Base-by-base conservation (phyloP, 1,140 invertebrate species). In the Neuroterus valhalla region DNA sequence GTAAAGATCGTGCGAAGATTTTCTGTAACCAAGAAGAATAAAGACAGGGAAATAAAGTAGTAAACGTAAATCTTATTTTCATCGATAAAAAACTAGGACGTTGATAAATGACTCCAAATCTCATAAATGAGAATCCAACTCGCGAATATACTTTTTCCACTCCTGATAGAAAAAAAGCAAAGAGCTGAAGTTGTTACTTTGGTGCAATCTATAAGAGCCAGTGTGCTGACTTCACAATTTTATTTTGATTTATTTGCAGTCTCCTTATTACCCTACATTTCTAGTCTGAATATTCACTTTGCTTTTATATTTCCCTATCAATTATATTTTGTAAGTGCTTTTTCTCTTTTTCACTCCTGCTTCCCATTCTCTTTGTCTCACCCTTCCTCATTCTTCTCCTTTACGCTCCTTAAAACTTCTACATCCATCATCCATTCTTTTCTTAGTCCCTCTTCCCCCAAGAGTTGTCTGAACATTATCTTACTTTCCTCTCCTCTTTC, bases 101-200 rank as follows among this genome's bases (percentile, higher is more conserved):
- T 62, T 62, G 55, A 62, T 62, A 62, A 62, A 62, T 62, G 55
- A 62, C 55, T 62, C 23, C 31, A 62, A 62, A 62, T 62, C 55
- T 62, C 55, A 62, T 62, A 62, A 62, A 62, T 62, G 55, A 62
- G 55, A 62, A 62, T 62, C 55, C 55, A 62, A 62, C 55, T 62
- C 14, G 55, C 55, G 55, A 62, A 62, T 62, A 62, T 62, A 62
- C 55, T 62, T 62, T 62, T 62, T 62, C 55, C n/a, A 62, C 55
- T 62, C 31, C 55, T 62, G 55, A 62, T 62, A 62, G 55, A 62
- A 38, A 62, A 23, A 62, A 62, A 62, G 55, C 55, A 6, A 62
- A 31, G 26, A 62, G 55, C 55, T 62, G 55, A 62, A 62, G 55
- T 62, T 62, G 55, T 62, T 62, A 62, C 55, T 62, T 62, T 62